Evolutionary conservation across 30 jellyfish, hydroid and myxozoan species (phyloP), one percentile per base, ranked within the genome.

Genomic region (Chrysaora quinquecirrha): DNA sequence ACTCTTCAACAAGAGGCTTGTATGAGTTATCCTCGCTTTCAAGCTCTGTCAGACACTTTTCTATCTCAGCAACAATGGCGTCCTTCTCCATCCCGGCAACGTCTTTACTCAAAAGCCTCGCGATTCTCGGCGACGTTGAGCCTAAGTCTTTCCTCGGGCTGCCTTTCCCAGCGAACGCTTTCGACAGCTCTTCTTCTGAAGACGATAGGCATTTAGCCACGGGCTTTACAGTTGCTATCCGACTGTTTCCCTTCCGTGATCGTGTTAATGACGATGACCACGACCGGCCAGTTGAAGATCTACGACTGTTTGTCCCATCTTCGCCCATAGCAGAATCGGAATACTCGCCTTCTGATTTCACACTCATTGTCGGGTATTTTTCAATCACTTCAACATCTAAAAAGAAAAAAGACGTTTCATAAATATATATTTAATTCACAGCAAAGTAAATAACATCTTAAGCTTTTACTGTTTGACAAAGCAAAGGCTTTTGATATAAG

Each of bases 151-250:
- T 78, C 31, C 30, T 67, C 19, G 73, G 65, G 25, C 64, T 29
- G n/a, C 33, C 73, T 27, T 52, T 71, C n/a, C 61, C 90, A 3
- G 67, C 32, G 22, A 31, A 12, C 21, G 32, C 69, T 68, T 80
- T 83, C 4, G 85, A 33, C 24, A 90, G 54, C 58, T 90, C 96
- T 30, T 84, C 96, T 52, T 90, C 97, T 28, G 97, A 90, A 19
- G 91, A 65, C 20, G 96, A 82, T 22, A 84, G 75, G 32, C 87
- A 84, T 62, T 93, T 93, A 3, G 98, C 61, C 22, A 93, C 96
- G 1, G 98, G 98, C 83, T 93, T 93, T 25, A 93, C 98, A 0
- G 98, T 93, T 50, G 98, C 98, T 28, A 93, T 83, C 43, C 87
- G 75, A 48, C 96, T 87, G 75, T 67, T 77, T 12, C 21, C 81